Evolutionary conservation across 2,797 vertebrate species (phyloP).

Genomic region (Onychomys leucogaster): DNA sequence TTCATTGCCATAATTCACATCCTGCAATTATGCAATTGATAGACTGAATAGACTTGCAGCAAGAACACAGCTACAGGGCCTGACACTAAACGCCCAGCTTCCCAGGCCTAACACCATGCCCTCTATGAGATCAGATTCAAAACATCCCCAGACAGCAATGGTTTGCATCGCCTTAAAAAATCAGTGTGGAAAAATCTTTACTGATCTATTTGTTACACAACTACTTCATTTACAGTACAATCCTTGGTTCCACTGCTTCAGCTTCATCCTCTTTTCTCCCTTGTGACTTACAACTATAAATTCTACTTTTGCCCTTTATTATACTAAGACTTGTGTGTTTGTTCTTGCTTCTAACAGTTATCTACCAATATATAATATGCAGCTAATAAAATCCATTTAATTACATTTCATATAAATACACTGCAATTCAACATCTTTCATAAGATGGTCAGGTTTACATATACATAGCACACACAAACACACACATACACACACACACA

Average conservation of each 20-base stretch:
- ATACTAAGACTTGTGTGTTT: not conserved
- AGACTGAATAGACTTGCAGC: constrained; percentile 56
- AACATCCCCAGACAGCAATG: not conserved
- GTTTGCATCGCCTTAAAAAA: constrained; percentile 30
- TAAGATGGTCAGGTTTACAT: not conserved
- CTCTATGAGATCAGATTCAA: not conserved
- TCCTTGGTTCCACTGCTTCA: not conserved
- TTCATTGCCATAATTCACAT: constrained; percentile 51
- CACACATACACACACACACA: not conserved
- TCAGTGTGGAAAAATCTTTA: not conserved
- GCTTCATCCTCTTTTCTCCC: not conserved
- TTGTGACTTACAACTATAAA: not conserved
- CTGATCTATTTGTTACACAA: not conserved
- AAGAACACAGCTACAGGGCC: not conserved
- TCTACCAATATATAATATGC: not conserved
- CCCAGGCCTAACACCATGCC: not conserved
- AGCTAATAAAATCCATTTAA: not conserved
- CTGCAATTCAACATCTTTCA: not conserved
- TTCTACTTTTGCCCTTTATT: not conserved
- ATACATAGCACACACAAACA: not conserved
- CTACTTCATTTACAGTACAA: not conserved
- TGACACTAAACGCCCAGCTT: not conserved
- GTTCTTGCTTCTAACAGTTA: not conserved
- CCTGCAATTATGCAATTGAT: constrained; percentile 20
- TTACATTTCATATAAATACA: not conserved